Conservation (phyloP, 2,113 vertebrate genomes). For the Chrysemys picta region DNA sequence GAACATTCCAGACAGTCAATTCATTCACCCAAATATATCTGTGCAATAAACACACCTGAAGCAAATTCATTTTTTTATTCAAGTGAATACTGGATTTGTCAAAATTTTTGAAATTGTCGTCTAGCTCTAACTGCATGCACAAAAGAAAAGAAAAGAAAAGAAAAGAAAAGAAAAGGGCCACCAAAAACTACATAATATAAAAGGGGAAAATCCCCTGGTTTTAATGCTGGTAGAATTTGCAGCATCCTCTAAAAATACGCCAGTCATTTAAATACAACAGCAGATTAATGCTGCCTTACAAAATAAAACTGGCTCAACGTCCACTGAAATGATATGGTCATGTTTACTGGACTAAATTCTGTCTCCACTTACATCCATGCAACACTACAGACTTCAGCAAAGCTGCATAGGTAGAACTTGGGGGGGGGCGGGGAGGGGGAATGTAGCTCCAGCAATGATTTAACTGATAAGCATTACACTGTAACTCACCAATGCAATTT, state of each 20-base stretch:
- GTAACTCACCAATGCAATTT: background rate
- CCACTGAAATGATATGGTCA: background rate
- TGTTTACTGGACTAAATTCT: background rate
- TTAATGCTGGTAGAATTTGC: background rate
- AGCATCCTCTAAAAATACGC: background rate
- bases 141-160: background rate
- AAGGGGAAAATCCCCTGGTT: background rate
- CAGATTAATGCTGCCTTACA: background rate
- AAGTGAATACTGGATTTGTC: background rate
- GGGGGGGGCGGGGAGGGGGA: background rate
- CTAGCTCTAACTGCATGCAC: background rate
- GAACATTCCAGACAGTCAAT: background rate
- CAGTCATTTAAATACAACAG: background rate
- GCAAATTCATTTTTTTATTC: background rate
- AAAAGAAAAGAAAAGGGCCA: background rate
- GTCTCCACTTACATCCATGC: background rate
- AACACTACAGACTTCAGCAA: background rate
- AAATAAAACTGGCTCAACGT: background rate
- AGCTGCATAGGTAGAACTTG: background rate
- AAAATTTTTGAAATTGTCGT: background rate
- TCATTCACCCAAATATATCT: background rate
- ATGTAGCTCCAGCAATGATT: background rate
- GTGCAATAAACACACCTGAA: conserved; percentile 23
- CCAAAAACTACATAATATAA: background rate
- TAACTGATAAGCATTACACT: background rate